phyloP scores from a whole-genome alignment of 2,888 invertebrate genomes.

The Sycophila texana region DNA sequence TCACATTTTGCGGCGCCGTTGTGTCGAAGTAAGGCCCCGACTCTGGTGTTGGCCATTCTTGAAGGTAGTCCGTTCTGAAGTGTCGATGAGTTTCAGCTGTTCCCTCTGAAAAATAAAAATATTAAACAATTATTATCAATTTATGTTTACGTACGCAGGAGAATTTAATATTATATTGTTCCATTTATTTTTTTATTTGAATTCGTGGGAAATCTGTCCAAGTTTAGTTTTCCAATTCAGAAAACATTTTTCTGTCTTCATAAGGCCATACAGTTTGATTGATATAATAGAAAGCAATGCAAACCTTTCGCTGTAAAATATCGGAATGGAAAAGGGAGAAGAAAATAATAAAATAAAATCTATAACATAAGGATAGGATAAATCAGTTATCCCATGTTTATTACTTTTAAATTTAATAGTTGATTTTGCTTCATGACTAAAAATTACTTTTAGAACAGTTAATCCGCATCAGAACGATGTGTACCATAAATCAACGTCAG shows the following conservation, averaged over 20 bases:
- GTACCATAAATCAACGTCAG: constrained; percentile 33
- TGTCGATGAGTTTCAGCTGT: constrained; percentile 77
- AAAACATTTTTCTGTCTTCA: too few species aligned
- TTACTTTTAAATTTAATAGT: constrained; percentile 1
- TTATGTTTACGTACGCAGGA: too few species aligned
- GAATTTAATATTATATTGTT: neutral
- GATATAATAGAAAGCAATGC: too few species aligned
- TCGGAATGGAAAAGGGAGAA: too few species aligned
- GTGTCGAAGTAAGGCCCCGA: constrained; percentile 74
- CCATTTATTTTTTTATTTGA: too few species aligned
- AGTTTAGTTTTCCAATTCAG: too few species aligned
- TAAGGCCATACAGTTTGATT: too few species aligned
- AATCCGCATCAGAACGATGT: neutral
- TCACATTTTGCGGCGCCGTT: constrained; percentile 71
- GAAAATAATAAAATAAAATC: too few species aligned
- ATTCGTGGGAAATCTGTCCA: too few species aligned
- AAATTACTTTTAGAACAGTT: constrained; percentile 14
- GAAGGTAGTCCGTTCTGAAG: constrained; percentile 73
- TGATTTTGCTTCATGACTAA: neutral
- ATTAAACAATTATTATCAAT: neutral
- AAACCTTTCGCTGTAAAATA: too few species aligned
- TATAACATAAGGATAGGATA: too few species aligned
- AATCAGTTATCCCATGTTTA: neutral
- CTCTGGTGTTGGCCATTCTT: constrained; percentile 72
- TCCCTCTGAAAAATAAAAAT: constrained; percentile 59